Evolutionary conservation across 2,888 invertebrate species (phyloP), one percentile per base, ranked within the genome.

Genomic region (Brenthis daphne): DNA sequence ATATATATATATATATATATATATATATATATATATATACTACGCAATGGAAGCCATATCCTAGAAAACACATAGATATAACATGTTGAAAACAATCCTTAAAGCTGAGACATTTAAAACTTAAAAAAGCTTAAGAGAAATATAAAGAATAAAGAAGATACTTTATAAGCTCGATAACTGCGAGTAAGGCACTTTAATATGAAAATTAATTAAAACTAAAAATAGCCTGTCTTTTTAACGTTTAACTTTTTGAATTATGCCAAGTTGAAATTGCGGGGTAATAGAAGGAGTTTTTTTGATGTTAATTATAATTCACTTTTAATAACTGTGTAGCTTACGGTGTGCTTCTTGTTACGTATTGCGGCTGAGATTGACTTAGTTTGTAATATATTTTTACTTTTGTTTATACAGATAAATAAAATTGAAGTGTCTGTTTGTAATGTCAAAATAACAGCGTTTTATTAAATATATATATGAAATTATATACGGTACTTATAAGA

Each of bases 191-290:
- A 66, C 70, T 70, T 68, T 73, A 70, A 68, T 71, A 71, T 73
- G 64, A 68, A 73, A 73, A 73, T 70, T 73, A 73, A 73, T 73
- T 73, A 73, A 72, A 73, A 72, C 70, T 72, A 70, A 70, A 73
- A 73, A 72, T 68, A 68, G 64, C 66, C 65, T 68, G 69, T 73
- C 70, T 48, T 70, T 70, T 72, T 64, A 68, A 55, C 67, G 64
- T 56, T 67, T 66, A 73, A 73, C 70, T 73, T 70, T 70, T 66
- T 72, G 70, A 72, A 70, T 72, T 72, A 72, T 68, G 63, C 65
- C 70, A 65, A 68, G 51, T 70, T 68, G 56, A 72, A 67, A 72
- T 70, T 64, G 65, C 65, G 58, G 47, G 20, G 55, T 51, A 56
- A 68, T 65, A 61, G 64, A 68, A 67, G 51, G 55, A 65, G 54